phyloP scores from a whole-genome alignment of 2,797 vertebrate species.

The Momotus momota region DNA sequence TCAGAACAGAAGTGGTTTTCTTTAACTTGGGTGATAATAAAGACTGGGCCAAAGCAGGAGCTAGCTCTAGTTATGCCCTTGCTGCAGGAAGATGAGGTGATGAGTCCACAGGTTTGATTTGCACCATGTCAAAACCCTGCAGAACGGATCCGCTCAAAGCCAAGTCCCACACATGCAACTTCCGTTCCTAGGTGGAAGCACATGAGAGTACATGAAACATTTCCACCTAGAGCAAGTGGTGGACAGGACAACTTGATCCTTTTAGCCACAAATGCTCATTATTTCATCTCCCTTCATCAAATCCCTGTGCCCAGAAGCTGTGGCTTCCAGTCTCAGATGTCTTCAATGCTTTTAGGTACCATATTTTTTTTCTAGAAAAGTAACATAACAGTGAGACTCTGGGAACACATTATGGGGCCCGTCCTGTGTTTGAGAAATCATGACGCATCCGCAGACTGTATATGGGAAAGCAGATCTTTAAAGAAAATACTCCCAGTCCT shows the following conservation, averaged over 20 bases:
- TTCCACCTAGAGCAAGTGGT: not conserved
- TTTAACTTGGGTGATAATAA: not conserved
- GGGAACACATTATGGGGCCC: not conserved
- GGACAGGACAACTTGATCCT: not conserved
- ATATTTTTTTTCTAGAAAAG: not conserved
- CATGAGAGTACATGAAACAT: not conserved
- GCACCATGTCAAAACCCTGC: not conserved
- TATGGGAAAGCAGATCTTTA: not conserved
- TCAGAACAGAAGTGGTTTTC: not conserved
- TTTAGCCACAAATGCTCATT: not conserved
- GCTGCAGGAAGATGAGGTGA: not conserved
- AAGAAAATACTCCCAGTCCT: not conserved
- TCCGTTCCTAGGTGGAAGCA: accelerated
- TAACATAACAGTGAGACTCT: not conserved
- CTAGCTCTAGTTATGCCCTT: not conserved
- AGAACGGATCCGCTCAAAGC: accelerated
- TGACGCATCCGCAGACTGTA: not conserved
- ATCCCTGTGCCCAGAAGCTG: not conserved
- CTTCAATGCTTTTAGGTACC: not conserved
- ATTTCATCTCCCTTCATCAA: not conserved
- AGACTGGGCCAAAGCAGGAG: not conserved
- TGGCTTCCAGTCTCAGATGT: not conserved
- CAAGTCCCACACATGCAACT: not conserved
- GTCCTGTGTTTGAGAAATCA: not conserved
- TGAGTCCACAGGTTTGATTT: not conserved